A percentile compares a stretch with the other conserved stretches of the same genome.
phyloP scores from a whole-genome alignment of 2,888 invertebrate species.

The Xestoiulus laeticollis region DNA sequence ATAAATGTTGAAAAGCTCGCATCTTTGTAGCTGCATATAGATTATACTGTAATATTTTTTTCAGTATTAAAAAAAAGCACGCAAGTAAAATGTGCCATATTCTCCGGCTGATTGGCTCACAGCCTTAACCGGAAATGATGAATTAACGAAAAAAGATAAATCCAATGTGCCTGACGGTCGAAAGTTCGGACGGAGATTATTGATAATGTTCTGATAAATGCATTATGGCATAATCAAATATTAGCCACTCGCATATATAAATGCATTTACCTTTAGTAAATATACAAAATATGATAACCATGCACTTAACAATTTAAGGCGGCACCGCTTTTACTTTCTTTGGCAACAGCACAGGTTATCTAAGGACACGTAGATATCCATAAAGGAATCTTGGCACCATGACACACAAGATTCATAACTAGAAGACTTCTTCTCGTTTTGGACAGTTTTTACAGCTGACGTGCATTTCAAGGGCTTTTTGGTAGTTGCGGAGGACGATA shows the following conservation, averaged over 20 bases:
- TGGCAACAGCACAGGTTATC: slow-evolving; percentile 44
- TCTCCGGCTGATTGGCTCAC: too few species aligned
- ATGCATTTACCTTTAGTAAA: neutral
- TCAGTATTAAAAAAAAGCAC: too few species aligned
- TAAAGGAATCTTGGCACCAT: neutral
- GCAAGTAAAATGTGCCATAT: too few species aligned
- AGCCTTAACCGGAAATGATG: too few species aligned
- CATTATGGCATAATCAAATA: neutral
- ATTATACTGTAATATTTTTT: too few species aligned
- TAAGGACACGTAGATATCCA: neutral
- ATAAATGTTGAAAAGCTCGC: too few species aligned
- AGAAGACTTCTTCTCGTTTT: neutral
- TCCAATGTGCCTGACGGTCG: neutral
- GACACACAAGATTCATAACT: neutral
- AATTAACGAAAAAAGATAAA: neutral
- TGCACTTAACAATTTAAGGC: neutral
- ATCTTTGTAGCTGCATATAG: too few species aligned
- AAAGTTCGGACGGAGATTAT: neutral
- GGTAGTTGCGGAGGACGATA: neutral
- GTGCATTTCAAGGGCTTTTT: slow-evolving; percentile 5
- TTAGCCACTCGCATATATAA: neutral
- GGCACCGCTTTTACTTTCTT: neutral
- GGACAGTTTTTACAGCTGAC: neutral
- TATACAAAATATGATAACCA: neutral
- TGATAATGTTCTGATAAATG: neutral